Percentiles rank a stretch among this genome's conserved stretches.
Evolutionary conservation across 2,888 invertebrate species (phyloP).

Genomic region (Meiosimyza decipiens): DNA sequence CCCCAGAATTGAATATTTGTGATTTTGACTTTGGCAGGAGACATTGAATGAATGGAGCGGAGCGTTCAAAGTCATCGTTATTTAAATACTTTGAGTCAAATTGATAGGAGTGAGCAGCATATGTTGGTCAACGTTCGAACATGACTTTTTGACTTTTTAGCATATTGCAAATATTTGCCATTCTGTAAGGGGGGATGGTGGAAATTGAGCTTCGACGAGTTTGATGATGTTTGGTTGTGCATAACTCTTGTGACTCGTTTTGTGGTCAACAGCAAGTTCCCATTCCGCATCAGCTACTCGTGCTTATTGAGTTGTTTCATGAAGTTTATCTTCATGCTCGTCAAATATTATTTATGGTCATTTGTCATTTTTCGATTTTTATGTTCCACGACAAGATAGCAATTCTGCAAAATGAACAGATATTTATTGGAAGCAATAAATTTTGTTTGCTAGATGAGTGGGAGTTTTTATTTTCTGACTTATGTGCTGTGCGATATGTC

Average conservation of each 20-base stretch:
- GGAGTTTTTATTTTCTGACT: too few relatives aligned
- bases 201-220: neutral
- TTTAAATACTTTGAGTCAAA: constrained; percentile 11
- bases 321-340: neutral
- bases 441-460: constrained; percentile 5
- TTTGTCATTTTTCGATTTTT: constrained; percentile 24
- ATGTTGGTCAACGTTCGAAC: constrained; percentile 31
- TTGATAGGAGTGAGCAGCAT: neutral
- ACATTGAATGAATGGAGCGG: neutral
- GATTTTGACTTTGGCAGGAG: neutral
- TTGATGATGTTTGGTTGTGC: neutral
- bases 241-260: constrained; percentile 2
- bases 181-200: neutral
- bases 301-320: neutral
- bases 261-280: neutral
- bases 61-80: constrained; percentile 10
- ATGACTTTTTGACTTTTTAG: constrained; percentile 39
- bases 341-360: neutral
- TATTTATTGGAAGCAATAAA: constrained; percentile 48
- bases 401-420: constrained; percentile 33
- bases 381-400: constrained; percentile 5
- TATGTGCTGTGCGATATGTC: too few relatives aligned
- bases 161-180: constrained; percentile 40
- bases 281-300: neutral
- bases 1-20: neutral